Percentiles rank a stretch among this genome's conserved stretches.
Conservation (phyloP, 2,113 vertebrate species). For the Leucopsar rothschildi region DNA sequence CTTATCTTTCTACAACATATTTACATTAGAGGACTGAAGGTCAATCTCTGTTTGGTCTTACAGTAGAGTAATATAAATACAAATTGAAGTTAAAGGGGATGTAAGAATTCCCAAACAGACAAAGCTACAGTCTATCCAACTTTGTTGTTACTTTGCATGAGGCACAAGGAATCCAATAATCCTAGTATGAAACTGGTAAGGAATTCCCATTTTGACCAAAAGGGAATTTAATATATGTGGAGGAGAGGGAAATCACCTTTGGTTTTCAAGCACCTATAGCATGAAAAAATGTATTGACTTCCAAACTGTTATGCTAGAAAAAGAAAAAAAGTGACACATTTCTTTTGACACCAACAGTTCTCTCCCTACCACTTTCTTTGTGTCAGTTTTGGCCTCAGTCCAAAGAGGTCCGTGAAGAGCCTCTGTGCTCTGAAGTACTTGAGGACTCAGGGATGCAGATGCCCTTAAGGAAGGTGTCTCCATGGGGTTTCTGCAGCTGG, state of each 20-base stretch:
- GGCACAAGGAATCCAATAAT: neutral
- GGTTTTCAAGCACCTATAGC: neutral
- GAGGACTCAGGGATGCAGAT: neutral
- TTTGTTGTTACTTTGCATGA: neutral
- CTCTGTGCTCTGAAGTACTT: neutral
- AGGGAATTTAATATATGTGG: neutral
- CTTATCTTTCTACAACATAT: neutral
- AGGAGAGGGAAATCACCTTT: neutral
- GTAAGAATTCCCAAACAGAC: neutral
- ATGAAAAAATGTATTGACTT: neutral
- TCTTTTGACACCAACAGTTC: neutral
- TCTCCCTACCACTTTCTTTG: neutral
- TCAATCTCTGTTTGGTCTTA: neutral
- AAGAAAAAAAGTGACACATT: neutral
- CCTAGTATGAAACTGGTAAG: neutral
- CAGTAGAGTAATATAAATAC: neutral
- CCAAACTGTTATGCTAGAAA: neutral
- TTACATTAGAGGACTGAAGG: neutral
- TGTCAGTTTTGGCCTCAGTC: neutral
- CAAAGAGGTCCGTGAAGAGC: neutral
- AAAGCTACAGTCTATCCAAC: neutral
- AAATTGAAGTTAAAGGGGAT: neutral
- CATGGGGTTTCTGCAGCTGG: neutral
- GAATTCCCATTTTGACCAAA: neutral
- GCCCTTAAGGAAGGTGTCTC: neutral